Conservation (phyloP, 2,888 invertebrate genomes). For the Pachycephus smyrnensis region DNA sequence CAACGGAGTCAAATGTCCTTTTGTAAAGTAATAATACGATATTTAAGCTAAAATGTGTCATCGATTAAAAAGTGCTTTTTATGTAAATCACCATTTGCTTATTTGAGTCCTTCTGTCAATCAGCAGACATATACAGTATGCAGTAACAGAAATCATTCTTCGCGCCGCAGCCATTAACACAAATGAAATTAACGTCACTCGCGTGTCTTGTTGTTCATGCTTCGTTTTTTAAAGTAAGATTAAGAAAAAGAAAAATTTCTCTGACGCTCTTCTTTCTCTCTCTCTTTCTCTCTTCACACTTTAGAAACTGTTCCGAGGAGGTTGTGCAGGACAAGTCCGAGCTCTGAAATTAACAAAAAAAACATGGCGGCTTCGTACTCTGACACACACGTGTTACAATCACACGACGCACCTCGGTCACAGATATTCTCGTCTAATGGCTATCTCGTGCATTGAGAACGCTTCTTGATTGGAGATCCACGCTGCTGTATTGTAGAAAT, state of each 20-base stretch:
- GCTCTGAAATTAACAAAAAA: slow-evolving; percentile 33
- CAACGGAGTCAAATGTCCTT: not conserved
- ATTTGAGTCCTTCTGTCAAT: not conserved
- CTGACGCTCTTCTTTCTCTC: slow-evolving; percentile 12
- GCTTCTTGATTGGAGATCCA: not conserved
- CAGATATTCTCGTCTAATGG: not conserved
- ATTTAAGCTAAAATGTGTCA: not conserved
- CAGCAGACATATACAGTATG: not conserved
- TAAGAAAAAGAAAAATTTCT: not conserved
- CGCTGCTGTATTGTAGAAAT: not conserved
- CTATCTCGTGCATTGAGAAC: not conserved
- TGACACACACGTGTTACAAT: not conserved
- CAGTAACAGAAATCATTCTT: not conserved
- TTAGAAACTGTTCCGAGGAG: slow-evolving; percentile 61
- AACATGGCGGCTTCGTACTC: not conserved
- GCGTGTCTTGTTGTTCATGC: not conserved
- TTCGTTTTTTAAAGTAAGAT: not conserved
- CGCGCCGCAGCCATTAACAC: not conserved
- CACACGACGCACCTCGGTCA: not conserved
- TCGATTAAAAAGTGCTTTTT: not conserved
- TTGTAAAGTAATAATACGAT: not conserved
- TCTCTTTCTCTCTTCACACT: slow-evolving; percentile 14
- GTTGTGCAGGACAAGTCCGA: slow-evolving; percentile 57
- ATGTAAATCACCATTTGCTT: not conserved
- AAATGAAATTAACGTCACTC: not conserved